Evolutionary conservation across 2,888 invertebrate genomes (phyloP).

Genomic region (Pantelozetes paolii): DNA sequence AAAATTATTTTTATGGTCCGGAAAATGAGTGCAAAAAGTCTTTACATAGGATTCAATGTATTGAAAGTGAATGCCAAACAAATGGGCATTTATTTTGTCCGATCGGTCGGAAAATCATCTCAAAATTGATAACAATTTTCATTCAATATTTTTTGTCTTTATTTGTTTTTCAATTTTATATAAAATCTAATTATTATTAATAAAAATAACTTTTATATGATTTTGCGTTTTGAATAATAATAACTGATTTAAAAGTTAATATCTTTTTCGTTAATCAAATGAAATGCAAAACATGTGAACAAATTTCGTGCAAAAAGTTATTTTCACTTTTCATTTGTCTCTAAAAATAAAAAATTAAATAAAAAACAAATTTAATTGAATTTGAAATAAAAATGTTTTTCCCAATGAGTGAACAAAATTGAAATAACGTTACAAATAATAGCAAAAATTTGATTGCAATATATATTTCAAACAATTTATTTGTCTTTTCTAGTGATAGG

Average conservation of each 20-base stretch:
- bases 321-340: too few relatives aligned
- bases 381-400: too few relatives aligned
- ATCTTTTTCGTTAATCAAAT: too few relatives aligned
- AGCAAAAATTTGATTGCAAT: too few relatives aligned
- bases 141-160: background rate
- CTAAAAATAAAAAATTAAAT: too few relatives aligned
- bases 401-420: too few relatives aligned
- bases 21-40: conserved; percentile 30
- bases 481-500: background rate
- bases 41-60: conserved; percentile 25
- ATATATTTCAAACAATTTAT: background rate
- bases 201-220: too few relatives aligned
- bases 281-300: too few relatives aligned
- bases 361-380: too few relatives aligned
- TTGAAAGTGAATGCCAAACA: conserved; percentile 20
- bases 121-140: conserved; percentile 24
- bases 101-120: conserved; percentile 24
- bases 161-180: background rate
- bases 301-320: too few relatives aligned
- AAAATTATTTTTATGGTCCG: conserved; percentile 1
- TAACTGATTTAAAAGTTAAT: too few relatives aligned
- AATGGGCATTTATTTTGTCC: conserved; percentile 24
- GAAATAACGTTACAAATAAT: too few relatives aligned
- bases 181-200: background rate
- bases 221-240: background rate